phyloP scores from a whole-genome alignment of 2,797 vertebrate genomes.

The Acanthurus lineatus region DNA sequence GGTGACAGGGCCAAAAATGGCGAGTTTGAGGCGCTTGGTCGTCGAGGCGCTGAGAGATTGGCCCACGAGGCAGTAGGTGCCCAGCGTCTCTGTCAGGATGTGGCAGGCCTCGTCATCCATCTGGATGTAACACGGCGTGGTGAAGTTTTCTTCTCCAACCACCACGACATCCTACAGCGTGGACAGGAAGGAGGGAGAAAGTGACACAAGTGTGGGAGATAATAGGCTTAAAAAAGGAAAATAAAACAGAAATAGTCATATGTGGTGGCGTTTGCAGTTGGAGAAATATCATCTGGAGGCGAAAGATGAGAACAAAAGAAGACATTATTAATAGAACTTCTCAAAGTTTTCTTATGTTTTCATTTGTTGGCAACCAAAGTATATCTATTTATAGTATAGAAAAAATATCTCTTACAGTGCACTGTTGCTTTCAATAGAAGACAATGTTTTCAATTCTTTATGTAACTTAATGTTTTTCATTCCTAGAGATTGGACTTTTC shows the following conservation, averaged over 20 bases:
- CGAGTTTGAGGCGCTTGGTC: conserved; percentile 94
- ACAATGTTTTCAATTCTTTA: too few relatives aligned
- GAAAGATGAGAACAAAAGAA: conserved; percentile 6
- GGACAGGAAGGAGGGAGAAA: conserved; percentile 13
- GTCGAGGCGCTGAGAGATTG: conserved; percentile 92
- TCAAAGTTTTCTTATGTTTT: not conserved
- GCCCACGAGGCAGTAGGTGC: conserved; percentile 93
- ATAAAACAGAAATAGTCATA: not conserved
- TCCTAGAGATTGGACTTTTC: not conserved
- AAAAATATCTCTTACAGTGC: too few relatives aligned
- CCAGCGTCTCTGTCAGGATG: conserved; percentile 95
- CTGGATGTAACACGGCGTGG: conserved; percentile 96
- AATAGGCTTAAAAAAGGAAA: not conserved
- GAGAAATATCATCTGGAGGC: not conserved
- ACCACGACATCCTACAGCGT: conserved; percentile 93
- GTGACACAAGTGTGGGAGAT: conserved; percentile 12
- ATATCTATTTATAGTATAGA: not conserved
- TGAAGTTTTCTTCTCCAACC: conserved; percentile 97
- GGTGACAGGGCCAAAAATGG: conserved; percentile 94
- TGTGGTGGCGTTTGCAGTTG: not conserved
- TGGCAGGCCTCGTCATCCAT: conserved; percentile 96
- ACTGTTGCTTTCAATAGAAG: too few relatives aligned
- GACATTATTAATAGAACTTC: conserved; percentile 4
- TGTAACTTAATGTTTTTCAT: not conserved
- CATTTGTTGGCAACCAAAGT: conserved; percentile 7